phyloP scores from a whole-genome alignment of 2,888 invertebrate genomes.

The Acleris cristana region DNA sequence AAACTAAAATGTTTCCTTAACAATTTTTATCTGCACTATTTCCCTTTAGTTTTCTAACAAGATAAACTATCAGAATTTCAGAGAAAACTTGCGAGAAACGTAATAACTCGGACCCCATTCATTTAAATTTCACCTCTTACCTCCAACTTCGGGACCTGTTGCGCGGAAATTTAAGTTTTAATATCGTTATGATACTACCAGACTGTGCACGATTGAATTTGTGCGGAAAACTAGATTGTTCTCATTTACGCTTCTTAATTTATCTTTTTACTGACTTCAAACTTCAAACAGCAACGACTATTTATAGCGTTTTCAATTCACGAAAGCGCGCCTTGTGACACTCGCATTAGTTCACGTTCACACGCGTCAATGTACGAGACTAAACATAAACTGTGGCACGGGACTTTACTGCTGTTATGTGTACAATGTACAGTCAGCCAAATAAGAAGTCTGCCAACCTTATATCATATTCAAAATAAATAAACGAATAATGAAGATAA shows the following conservation, averaged over 20 bases:
- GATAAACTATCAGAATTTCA: conserved; percentile 27
- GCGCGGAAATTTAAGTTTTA: conserved; percentile 30
- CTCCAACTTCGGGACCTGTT: conserved; percentile 24
- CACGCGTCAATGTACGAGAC: no score
- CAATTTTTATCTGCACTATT: no score
- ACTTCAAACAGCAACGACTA: background rate
- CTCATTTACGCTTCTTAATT: background rate
- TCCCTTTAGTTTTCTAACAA: background rate
- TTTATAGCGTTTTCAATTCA: no score
- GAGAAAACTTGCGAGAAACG: conserved; percentile 16
- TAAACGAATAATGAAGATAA: no score
- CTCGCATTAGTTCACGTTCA: no score
- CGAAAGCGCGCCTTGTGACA: no score
- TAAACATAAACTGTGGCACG: no score
- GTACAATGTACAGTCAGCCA: no score
- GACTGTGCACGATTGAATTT: conserved; percentile 11
- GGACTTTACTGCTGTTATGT: no score
- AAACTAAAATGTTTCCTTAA: no score
- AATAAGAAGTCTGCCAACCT: no score
- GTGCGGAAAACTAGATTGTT: background rate
- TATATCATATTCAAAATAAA: no score
- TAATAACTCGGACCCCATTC: conserved; percentile 28
- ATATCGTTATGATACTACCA: conserved; percentile 20
- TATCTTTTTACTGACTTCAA: background rate
- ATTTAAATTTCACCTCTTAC: conserved; percentile 27